Conservation (phyloP, 35 echinoderm and acorn worm species). For the Apostichopus japonicus region DNA sequence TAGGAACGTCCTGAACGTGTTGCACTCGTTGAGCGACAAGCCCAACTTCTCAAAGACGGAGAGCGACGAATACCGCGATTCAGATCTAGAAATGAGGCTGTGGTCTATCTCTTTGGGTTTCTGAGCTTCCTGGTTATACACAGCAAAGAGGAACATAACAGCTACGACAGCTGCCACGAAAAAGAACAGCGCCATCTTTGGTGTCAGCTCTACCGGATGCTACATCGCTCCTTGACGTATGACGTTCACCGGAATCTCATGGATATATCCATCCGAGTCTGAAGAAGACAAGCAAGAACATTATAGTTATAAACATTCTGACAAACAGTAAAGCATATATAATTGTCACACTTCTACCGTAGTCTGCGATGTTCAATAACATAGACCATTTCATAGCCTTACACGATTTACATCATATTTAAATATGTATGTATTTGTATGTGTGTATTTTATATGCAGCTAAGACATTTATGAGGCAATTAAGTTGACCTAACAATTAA, state of each 20-base stretch:
- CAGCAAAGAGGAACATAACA: slow-evolving; percentile 62
- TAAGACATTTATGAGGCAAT: no score
- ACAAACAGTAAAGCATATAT: no score
- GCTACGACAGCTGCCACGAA: slow-evolving; percentile 74
- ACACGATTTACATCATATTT: no score
- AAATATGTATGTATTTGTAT: no score
- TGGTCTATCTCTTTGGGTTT: slow-evolving; percentile 36
- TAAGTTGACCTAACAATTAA: no score
- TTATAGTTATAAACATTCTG: no score
- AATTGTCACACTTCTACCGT: no score
- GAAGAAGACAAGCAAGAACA: neutral
- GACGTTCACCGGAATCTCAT: no score
- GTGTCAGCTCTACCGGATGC: neutral
- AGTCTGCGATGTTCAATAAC: no score
- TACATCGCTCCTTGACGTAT: neutral
- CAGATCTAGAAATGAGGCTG: slow-evolving; percentile 24
- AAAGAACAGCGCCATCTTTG: slow-evolving; percentile 74
- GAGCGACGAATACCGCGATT: slow-evolving; percentile 65
- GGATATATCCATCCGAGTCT: neutral
- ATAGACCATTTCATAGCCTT: no score
- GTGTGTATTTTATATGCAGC: no score
- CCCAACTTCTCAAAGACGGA: slow-evolving; percentile 91
- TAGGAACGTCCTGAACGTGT: slow-evolving; percentile 82
- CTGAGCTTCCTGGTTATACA: slow-evolving; percentile 65
- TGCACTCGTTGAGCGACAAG: slow-evolving; percentile 77